Base-by-base conservation (phyloP, 2,113 vertebrate genomes). In the Chunga burmeisteri region DNA sequence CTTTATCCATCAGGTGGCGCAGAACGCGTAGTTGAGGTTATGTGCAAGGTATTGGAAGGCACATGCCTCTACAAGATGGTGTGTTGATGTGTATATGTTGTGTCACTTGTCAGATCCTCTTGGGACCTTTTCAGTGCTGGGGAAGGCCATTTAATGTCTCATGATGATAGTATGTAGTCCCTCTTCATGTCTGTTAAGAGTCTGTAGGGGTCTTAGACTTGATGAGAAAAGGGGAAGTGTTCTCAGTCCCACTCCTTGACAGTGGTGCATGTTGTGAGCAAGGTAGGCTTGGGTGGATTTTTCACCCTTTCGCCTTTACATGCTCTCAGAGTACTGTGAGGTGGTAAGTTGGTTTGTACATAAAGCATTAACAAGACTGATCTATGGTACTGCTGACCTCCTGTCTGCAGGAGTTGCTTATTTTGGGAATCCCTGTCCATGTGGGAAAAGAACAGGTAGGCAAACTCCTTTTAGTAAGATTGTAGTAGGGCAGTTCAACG, bases 221-320 rank as follows among this genome's bases (percentile, higher is more conserved):
- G 0, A 20, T 75, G 53, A 85, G 53, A 25, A 82, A 68, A 79
- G 25, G 26, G 32, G 5, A 79, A 55, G 7, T 63, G 20, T 79
- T 85, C 27, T 72, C 7, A 47, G 2, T 92, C 7, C 19, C 14
- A 63, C 52, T 88, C 21, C 23, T 49, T 93, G 58, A 53, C 44
- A 49, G 27, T 7, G 20, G 18, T 36, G 46, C 26, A 40, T 81
- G 21, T 77, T 68, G 26, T 30, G 18, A 93, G 55, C 34, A 74
- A 29, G 52, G 22, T 40, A 34, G 32, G 16, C 7, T 42, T 58
- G 32, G 21, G 27, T 93, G 79, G 71, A n/a, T 88, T 90, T 97
- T 94, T 46, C 25, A n/a, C 46, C 42, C n/a, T n/a, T n/a, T n/a
- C 0, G 1, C 50, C 1, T 6, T 81, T 19, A 27, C 7, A 2